phyloP scores from a whole-genome alignment of 2,888 invertebrate genomes.

The Cryptocheilus praepositus region DNA sequence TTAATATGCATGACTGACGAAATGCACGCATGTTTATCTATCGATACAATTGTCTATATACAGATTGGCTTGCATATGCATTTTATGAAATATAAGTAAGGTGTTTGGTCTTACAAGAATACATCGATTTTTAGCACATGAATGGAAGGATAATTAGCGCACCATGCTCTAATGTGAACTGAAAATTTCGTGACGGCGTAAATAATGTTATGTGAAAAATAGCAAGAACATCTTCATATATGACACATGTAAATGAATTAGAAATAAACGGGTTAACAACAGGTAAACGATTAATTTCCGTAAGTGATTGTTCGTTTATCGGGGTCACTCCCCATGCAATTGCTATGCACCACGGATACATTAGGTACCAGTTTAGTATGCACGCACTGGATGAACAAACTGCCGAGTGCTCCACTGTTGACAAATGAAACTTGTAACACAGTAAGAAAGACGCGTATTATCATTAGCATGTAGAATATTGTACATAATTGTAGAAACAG shows the following conservation, averaged over 20 bases:
- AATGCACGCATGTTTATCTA: neutral
- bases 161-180: no score
- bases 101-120: no score
- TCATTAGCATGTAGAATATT: neutral
- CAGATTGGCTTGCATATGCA: no score
- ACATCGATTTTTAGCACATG: no score
- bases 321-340: neutral
- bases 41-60: neutral
- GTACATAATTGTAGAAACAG: slow-evolving; percentile 2
- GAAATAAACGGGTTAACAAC: neutral
- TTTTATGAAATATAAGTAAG: no score
- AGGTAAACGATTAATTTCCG: neutral
- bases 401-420: slow-evolving; percentile 1
- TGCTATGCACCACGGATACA: neutral
- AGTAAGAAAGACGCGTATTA: neutral
- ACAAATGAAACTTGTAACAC: neutral
- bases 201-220: neutral
- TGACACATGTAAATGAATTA: neutral
- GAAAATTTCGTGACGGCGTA: no score
- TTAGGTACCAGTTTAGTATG: neutral
- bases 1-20: neutral
- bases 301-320: neutral
- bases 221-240: neutral
- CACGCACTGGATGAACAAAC: neutral
- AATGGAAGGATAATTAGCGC: no score